Conservation (phyloP, 2,797 vertebrate species). For the Nyctalus aviator region DNA sequence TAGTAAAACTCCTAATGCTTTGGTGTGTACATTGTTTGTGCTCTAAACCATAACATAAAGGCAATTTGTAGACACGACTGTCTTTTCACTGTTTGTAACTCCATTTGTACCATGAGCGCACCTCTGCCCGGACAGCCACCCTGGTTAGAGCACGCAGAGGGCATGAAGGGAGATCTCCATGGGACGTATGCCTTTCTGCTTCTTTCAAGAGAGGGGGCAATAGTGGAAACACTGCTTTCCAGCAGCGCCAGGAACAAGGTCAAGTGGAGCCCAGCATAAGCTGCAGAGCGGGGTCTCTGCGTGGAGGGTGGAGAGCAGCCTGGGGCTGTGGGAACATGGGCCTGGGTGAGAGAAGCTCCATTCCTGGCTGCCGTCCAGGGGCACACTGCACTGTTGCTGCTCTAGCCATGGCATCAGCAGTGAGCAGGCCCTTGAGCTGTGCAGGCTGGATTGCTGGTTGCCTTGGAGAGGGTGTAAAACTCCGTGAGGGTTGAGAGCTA, state of each 20-base stretch:
- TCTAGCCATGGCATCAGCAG: accelerated
- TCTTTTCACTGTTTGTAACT: background rate
- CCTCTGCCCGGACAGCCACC: background rate
- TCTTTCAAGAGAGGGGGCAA: background rate
- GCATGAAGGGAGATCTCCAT: background rate
- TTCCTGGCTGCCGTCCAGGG: background rate
- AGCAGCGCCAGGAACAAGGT: background rate
- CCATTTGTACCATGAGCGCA: background rate
- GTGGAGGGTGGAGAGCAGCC: background rate
- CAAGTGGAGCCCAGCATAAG: background rate
- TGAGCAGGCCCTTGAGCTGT: accelerated
- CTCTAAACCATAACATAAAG: background rate
- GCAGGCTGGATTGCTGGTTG: background rate
- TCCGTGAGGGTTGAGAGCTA: background rate
- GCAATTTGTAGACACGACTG: background rate
- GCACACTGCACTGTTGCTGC: accelerated
- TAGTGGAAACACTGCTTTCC: background rate
- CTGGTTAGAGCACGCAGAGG: background rate
- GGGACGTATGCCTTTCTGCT: background rate
- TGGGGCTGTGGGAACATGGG: background rate
- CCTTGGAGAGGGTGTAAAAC: background rate
- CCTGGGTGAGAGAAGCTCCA: background rate
- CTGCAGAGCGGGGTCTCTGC: background rate
- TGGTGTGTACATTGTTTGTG: no score
- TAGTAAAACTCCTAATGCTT: background rate